phyloP scores from a whole-genome alignment of 2,888 invertebrate species.

The Thereva nobilitata region DNA sequence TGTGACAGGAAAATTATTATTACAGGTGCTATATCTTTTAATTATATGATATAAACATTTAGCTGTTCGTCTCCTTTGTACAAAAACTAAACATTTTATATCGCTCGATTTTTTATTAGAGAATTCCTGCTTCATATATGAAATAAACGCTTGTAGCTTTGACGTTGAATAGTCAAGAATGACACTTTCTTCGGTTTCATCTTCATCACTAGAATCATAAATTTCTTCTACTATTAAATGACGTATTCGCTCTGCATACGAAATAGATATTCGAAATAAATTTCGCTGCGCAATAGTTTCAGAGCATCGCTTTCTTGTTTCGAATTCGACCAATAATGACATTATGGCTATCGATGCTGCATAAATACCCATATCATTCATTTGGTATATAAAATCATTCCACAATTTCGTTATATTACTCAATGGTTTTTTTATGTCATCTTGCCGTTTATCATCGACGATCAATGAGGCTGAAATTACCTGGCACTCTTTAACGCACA shows the following conservation, averaged over 20 bases:
- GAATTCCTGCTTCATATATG: constrained; percentile 65
- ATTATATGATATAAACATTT: constrained; percentile 74
- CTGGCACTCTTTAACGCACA: constrained; percentile 37
- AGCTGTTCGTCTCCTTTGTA: constrained; percentile 67
- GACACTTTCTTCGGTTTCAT: constrained; percentile 43
- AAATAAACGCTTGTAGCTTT: constrained; percentile 67
- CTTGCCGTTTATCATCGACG: constrained; percentile 48
- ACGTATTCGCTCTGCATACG: constrained; percentile 58
- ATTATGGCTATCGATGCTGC: constrained; percentile 66
- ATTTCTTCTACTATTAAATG: constrained; percentile 62
- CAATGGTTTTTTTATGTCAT: constrained; percentile 46
- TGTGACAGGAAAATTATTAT: constrained; percentile 62
- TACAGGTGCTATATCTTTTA: constrained; percentile 58
- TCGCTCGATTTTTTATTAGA: constrained; percentile 52
- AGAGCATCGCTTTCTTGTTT: constrained; percentile 63
- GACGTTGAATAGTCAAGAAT: constrained; percentile 66
- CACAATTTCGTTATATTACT: constrained; percentile 61
- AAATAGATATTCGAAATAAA: constrained; percentile 48
- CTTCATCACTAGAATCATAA: constrained; percentile 48
- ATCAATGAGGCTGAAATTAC: constrained; percentile 42
- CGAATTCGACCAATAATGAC: constrained; percentile 66
- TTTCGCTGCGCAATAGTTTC: constrained; percentile 56
- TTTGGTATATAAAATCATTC: constrained; percentile 59
- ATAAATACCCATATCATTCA: constrained; percentile 62
- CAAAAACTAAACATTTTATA: constrained; percentile 53